phyloP scores from a whole-genome alignment of 2,113 vertebrate species.

The Silurus meridionalis region DNA sequence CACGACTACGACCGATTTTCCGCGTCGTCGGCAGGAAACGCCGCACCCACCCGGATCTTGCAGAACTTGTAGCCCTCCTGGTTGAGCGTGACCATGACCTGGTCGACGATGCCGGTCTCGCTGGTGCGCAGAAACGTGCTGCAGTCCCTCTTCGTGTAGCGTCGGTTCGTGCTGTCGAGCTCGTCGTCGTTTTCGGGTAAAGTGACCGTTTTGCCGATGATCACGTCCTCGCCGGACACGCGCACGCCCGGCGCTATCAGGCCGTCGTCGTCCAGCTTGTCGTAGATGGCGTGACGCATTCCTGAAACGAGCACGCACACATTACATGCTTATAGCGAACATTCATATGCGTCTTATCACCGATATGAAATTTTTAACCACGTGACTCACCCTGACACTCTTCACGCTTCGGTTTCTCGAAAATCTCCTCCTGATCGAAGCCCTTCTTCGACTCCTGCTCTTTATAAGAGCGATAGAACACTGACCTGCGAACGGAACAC shows the following conservation, averaged over 20 bases:
- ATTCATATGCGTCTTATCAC: not conserved
- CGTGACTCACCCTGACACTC: slow-evolving; percentile 88
- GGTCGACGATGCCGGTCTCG: slow-evolving; percentile 97
- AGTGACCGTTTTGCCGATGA: slow-evolving; percentile 96
- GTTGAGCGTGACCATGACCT: slow-evolving; percentile 98
- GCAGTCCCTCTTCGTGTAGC: slow-evolving; percentile 95
- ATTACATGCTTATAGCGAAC: too few relatives aligned
- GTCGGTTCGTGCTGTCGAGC: slow-evolving; percentile 88
- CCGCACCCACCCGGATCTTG: slow-evolving; percentile 90
- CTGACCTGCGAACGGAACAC: slow-evolving; percentile 77
- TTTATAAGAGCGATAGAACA: slow-evolving; percentile 98
- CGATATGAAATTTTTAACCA: not conserved
- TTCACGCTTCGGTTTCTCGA: slow-evolving; percentile 94
- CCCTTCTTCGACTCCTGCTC: slow-evolving; percentile 98
- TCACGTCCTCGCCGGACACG: slow-evolving; percentile 98
- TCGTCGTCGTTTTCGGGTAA: slow-evolving; percentile 96
- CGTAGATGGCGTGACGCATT: slow-evolving; percentile 98
- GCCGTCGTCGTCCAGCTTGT: slow-evolving; percentile 96
- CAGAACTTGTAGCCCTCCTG: slow-evolving; percentile 99
- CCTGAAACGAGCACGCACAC: slow-evolving; percentile 66
- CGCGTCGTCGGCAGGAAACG: fast-evolving
- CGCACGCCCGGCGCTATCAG: slow-evolving; percentile 94
- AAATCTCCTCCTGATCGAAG: slow-evolving; percentile 96
- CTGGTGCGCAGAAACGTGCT: slow-evolving; percentile 96
- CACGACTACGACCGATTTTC: not conserved